Conservation (phyloP, 2,888 invertebrate genomes). For the Pimpla rufipes region DNA sequence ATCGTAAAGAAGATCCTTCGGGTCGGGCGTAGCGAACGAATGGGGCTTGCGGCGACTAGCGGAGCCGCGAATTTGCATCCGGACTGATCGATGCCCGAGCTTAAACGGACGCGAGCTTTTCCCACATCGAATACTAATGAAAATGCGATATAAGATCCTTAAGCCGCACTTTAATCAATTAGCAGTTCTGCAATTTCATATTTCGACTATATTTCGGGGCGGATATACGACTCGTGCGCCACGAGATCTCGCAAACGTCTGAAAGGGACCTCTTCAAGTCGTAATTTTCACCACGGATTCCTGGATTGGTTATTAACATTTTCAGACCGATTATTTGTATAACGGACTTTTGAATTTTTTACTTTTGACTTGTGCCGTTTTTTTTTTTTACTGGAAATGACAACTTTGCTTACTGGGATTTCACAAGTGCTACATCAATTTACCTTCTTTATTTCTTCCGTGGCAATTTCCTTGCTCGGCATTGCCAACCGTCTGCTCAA, state of each 20-base stretch:
- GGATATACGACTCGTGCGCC: no score
- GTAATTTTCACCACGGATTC: no score
- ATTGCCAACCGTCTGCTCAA: slow-evolving; percentile 70
- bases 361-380: no score
- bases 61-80: slow-evolving; percentile 43
- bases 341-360: no score
- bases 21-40: slow-evolving; percentile 38
- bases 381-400: no score
- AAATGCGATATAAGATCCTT: slow-evolving; percentile 13
- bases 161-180: not conserved
- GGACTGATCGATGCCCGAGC: slow-evolving; percentile 22
- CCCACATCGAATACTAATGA: slow-evolving; percentile 17
- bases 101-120: slow-evolving; percentile 4
- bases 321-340: no score
- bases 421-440: not conserved
- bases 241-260: no score
- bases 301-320: no score
- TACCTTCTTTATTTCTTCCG: slow-evolving; percentile 77
- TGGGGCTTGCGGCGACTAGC: slow-evolving; percentile 4
- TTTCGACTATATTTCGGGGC: no score
- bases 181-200: not conserved
- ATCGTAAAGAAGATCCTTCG: slow-evolving; percentile 51
- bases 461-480: slow-evolving; percentile 60
- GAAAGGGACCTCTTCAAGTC: no score
- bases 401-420: not conserved